phyloP scores from a whole-genome alignment of 1,140 invertebrate genomes.

The Drosophila repletoides region DNA sequence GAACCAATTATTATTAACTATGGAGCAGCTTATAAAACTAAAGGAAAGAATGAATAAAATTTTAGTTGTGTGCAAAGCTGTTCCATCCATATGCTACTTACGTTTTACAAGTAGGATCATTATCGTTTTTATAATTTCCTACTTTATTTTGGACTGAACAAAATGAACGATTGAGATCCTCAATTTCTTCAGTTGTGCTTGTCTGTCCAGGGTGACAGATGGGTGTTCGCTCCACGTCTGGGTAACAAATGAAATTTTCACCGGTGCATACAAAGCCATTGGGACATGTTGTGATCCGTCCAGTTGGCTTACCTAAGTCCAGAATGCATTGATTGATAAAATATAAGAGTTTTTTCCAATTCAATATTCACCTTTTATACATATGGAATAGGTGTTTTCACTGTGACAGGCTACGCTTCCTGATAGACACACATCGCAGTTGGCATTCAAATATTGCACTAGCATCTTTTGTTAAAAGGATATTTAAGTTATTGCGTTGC shows the following conservation, averaged over 20 bases:
- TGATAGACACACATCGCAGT: slow-evolving; percentile 50
- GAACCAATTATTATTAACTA: not conserved
- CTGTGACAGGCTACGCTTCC: slow-evolving; percentile 48
- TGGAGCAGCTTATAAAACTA: not conserved
- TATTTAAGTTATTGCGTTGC: not conserved
- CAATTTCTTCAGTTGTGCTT: not conserved
- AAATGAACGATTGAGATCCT: too few species aligned
- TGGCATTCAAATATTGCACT: slow-evolving; percentile 2
- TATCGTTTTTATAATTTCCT: not conserved
- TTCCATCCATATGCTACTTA: too few species aligned
- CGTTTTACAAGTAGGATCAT: slow-evolving; percentile 16
- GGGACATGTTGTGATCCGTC: slow-evolving; percentile 23
- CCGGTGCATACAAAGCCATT: slow-evolving; percentile 45
- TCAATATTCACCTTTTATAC: slow-evolving; percentile 24
- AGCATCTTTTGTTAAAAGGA: not conserved
- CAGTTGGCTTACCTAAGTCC: not conserved
- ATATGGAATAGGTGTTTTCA: slow-evolving; percentile 50
- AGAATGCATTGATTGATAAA: not conserved
- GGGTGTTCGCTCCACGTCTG: not conserved
- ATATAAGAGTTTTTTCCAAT: not conserved
- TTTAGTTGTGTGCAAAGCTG: too few species aligned
- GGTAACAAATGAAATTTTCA: slow-evolving; percentile 28
- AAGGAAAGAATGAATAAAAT: not conserved
- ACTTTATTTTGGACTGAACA: too few species aligned
- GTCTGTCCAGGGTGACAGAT: not conserved